Base-by-base conservation (phyloP, 2,888 invertebrate genomes). In the Gasteruption jaculator region DNA sequence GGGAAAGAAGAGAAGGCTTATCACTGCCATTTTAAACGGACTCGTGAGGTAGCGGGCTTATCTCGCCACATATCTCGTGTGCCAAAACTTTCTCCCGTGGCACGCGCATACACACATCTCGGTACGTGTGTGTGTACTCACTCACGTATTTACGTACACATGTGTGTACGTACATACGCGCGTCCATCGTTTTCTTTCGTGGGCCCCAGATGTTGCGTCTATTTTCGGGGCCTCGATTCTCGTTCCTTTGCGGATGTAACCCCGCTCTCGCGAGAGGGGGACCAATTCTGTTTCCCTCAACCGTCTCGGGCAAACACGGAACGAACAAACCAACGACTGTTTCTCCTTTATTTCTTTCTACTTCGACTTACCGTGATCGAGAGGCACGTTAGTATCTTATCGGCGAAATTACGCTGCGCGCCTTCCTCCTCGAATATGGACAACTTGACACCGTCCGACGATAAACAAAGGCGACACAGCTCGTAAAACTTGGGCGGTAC, bases 401-500 rank as follows among this genome's bases (percentile, higher is more conserved):
- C 77, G 76, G 79, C 77, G 68, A 80, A 78, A 65, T 76, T 78
- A 65, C 80, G 77, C 74, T 81, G 80, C 72, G 78, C 76, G 75
- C 80, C 82, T 76, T 82, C 81, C 77, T 82, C 82, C 74, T 83
- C 82, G 74, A 84, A 85, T 76, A 84, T 81, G 77, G 82, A 81
- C 75, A 82, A 78, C 76, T 80, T 82, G 76, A 79, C 80, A 79
- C 85, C 85, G 79, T 82, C 73, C 58, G 70, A 67, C 76, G 87
- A 86, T 82, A 90, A 85, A 83, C 89, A 90, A 82, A 90, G 85
- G 78, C 89, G 87, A 85, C 89, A 89, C 79, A 90, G 84, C 82
- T 86, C 86, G 81, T 86, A 86, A 80, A 87, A 89, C 82, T 88
- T 89, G 80, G 84, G 83, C 82, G 88, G 88, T 82, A 89, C 85